A percentile compares a stretch with the other conserved stretches of the same genome.
These are phyloP conservation scores for Halocynthia roretzi DNA, from an alignment of 23 tunicate genomes.

Conservation along the genomic window DNA sequence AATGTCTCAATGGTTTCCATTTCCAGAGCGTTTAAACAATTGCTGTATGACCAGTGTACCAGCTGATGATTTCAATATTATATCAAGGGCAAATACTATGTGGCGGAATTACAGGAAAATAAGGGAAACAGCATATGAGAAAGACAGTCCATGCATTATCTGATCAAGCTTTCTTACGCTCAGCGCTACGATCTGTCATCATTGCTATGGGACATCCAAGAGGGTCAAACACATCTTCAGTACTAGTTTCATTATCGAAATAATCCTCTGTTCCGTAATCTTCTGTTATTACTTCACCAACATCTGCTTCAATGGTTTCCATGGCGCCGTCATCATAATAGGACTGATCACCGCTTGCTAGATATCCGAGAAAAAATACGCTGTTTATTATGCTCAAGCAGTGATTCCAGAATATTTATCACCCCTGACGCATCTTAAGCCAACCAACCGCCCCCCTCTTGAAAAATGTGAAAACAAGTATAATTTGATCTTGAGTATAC, in stretches of 20 bases:
- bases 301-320: constrained; percentile 5
- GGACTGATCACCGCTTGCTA: neutral
- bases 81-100: neutral
- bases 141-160: neutral
- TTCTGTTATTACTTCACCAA: neutral
- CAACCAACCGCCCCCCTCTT: no score
- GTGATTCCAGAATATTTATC: no score
- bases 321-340: constrained; percentile 2
- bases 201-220: constrained; percentile 16
- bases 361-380: neutral
- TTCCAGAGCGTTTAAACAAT: neutral
- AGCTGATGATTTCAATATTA: no score
- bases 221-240: constrained; percentile 2
- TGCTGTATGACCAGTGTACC: neutral
- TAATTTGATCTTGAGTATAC: no score
- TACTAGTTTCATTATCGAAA: neutral
- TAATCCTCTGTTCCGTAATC: constrained; percentile 1
- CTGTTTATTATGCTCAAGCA: neutral
- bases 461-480: no score
- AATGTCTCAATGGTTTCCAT: neutral
- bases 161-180: neutral
- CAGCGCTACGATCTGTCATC: neutral
- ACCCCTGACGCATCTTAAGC: no score
- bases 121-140: neutral
- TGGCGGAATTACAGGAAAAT: neutral